Evolutionary conservation across 2,797 vertebrate genomes (phyloP).

Genomic region (Phrynocephalus forsythii): DNA sequence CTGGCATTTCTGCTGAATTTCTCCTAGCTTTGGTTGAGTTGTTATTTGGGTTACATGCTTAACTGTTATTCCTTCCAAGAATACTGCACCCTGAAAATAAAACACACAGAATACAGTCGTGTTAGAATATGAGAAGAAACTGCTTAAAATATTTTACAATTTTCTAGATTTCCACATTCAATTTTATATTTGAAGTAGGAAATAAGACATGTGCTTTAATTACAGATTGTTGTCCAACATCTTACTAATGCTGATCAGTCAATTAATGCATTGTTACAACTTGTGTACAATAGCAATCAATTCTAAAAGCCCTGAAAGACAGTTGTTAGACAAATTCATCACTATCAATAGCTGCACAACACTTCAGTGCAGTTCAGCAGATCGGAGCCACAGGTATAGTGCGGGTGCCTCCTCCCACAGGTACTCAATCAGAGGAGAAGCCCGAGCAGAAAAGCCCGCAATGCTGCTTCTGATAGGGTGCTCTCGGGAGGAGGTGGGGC

Average conservation of each 20-base stretch:
- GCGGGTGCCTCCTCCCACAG: too few relatives aligned
- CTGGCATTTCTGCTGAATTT: slow-evolving; percentile 92
- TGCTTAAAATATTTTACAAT: neutral
- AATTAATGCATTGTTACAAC: neutral
- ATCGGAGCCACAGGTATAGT: too few relatives aligned
- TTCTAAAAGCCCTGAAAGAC: neutral
- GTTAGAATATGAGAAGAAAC: slow-evolving; percentile 40
- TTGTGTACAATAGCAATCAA: neutral
- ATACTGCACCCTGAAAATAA: slow-evolving; percentile 87
- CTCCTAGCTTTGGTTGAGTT: slow-evolving; percentile 90
- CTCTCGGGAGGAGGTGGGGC: too few relatives aligned
- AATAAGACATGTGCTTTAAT: neutral
- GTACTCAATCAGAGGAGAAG: too few relatives aligned
- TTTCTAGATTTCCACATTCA: neutral
- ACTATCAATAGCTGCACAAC: neutral
- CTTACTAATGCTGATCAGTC: neutral
- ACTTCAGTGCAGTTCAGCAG: too few relatives aligned
- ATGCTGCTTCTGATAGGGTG: too few relatives aligned
- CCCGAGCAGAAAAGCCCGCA: too few relatives aligned
- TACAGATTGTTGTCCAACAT: neutral
- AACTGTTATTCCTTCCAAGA: slow-evolving; percentile 93
- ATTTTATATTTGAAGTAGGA: neutral
- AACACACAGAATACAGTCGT: neutral
- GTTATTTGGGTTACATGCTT: slow-evolving; percentile 93
- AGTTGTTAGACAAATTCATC: neutral